Conservation (phyloP, 2,797 vertebrate species). For the Acanthurus leucopareius region DNA sequence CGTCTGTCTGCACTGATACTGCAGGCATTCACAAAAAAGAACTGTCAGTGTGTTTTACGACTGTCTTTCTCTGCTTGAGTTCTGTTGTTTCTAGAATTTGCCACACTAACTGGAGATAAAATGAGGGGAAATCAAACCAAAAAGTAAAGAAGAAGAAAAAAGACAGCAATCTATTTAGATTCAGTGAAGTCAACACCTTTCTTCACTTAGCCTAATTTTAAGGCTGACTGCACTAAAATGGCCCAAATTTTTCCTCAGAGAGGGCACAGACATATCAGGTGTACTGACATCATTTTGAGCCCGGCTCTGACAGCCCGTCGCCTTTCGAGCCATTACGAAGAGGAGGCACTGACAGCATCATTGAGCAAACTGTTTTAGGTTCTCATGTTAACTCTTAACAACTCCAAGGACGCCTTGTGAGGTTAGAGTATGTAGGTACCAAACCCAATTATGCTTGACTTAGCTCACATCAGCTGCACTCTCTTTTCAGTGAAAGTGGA, state of each 20-base stretch:
- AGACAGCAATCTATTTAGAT: slow-evolving; percentile 66
- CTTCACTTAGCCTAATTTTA: slow-evolving; percentile 77
- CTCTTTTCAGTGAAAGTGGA: slow-evolving; percentile 36
- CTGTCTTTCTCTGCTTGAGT: slow-evolving; percentile 23
- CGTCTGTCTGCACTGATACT: slow-evolving; percentile 19
- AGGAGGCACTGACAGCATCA: slow-evolving; percentile 36
- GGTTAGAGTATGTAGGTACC: slow-evolving; percentile 22
- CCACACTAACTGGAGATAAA: slow-evolving; percentile 1
- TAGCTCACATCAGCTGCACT: slow-evolving; percentile 48
- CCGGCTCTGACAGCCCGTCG: slow-evolving; percentile 38
- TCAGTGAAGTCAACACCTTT: slow-evolving; percentile 74
- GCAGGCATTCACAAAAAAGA: slow-evolving; percentile 30
- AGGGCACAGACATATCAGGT: slow-evolving; percentile 65
- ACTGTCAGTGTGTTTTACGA: slow-evolving; percentile 35
- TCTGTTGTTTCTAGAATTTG: slow-evolving; percentile 38
- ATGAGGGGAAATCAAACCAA: slow-evolving; percentile 15
- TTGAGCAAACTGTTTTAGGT: slow-evolving; percentile 54
- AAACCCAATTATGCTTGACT: slow-evolving; percentile 64
- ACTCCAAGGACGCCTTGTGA: slow-evolving; percentile 38
- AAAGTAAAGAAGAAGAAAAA: slow-evolving; percentile 40
- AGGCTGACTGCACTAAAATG: slow-evolving; percentile 75
- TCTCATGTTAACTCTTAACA: slow-evolving; percentile 46
- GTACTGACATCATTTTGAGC: slow-evolving; percentile 62
- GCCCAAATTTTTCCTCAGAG: slow-evolving; percentile 55
- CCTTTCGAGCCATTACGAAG: slow-evolving; percentile 54